Base-by-base conservation (phyloP, 2,888 invertebrate species). In the Patella caerulea region DNA sequence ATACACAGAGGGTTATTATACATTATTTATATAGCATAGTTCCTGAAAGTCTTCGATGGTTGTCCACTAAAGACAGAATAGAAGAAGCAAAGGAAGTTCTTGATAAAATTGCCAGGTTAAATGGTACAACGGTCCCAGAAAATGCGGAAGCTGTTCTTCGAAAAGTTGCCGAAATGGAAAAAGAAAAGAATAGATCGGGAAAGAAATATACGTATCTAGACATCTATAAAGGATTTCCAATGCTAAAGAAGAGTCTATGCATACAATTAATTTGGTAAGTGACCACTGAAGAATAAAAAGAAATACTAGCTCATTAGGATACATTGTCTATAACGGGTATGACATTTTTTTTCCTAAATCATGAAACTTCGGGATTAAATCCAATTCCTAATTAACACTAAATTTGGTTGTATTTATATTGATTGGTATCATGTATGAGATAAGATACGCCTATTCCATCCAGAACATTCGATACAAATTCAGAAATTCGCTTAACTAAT, bases 21-120 rank as follows among this genome's bases (percentile, higher is more conserved):
- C 45, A 45, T 45, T 45, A 45, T 45, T 7, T 24, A 24, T 24
- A 24, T 45, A 86, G 86, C 77, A 34, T 82, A 15, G 73, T 85
- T 17, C 85, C 86, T 0, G 86, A 86, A 75, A 84, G 84, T 53
- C 69, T 83, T 15, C 70, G 86, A 19, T 86, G 85, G 85, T 77
- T 86, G 69, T 71, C 84, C 2, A 75, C 80, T 19, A 75, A 84
- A 11, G 73, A 76, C n/a, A 79, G 78, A 53, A 75, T 77, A 34
- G 74, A 79, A 7, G 79, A 82, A 70, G 82, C 84, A 2, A 78
- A 83, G 75, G 59, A 56, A 52, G 70, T 82, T 3, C 53, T 83
- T 14, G 70, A 80, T 45, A 78, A 71, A 55, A 79, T 82, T 34
- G 79, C 83, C 7, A 71, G 29, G 15, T 79, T 75, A 65, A 86